Base-by-base conservation (phyloP, 2,113 vertebrate genomes). In the Pangasianodon hypophthalmus region DNA sequence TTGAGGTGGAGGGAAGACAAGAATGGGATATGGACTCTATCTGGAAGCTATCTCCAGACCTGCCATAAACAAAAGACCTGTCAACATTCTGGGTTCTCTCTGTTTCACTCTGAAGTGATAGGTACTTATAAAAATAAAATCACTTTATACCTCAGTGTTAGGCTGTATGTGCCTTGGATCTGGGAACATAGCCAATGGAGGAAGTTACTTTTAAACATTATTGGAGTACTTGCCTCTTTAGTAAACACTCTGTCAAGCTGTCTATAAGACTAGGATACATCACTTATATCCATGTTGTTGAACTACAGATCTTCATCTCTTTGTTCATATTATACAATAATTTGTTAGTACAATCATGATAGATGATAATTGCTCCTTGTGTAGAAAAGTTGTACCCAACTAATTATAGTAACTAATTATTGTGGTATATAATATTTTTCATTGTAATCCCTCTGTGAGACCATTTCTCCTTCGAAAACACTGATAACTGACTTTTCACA, bases 111-210 rank as follows among this genome's bases (percentile, higher is more conserved):
- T 62, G 50, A 41, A 56, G 50, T 77, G 83, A 77, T 48, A 50
- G 86, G 19, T 58, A 44, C 32, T 84, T 44, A 32, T 75, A 80
- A 77, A 73, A 73, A 77, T n/a, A 48, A 77, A 26, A 50, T 80
- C 77, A 29, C 26, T 29, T 84, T 87, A 46, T 0, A 82, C n/a
- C 4, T 18, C 56, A 82, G 73, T 37, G 24, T 41, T 26, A 37
- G 46, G 7, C 50, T 69, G 46, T 19, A 19, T 83, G 21, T 75
- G 19, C 46, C 24, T 60, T 86, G 50, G 56, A 88, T 56, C 88
- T 93, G 89, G 91, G 93, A 93, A 93, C 60, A 46, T 10, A 48
- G 93, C 92, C 93, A 93, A 84, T 90, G 69, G 62, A 91, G 86
- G 69, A 94, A 94, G 92, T 92, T 58, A 84, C 92, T 91, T 86